Evolutionary conservation across 1,140 invertebrate genomes (phyloP).

Genomic region (Temnothorax nylanderi): DNA sequence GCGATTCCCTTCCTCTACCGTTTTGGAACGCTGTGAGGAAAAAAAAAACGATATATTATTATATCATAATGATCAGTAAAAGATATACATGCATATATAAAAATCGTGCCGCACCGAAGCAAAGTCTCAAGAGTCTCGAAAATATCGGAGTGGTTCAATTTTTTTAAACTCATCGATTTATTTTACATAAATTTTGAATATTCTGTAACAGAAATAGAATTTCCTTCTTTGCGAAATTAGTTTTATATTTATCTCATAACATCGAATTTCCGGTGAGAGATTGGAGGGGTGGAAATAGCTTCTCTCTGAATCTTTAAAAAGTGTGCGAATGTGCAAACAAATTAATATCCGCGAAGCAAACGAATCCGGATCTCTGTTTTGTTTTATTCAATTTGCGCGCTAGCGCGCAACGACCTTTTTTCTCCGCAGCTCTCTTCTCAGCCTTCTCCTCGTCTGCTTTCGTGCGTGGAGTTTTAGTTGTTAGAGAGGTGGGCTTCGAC

Average conservation of each 20-base stretch:
- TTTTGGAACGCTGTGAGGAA: slow-evolving; percentile 91
- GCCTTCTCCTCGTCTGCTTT: slow-evolving; percentile 33
- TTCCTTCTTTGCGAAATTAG: not conserved
- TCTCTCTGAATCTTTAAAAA: not conserved
- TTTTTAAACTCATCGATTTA: not conserved
- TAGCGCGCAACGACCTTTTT: slow-evolving; percentile 35
- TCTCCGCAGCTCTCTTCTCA: slow-evolving; percentile 31
- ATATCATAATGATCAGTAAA: not conserved
- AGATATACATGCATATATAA: not conserved
- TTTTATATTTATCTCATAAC: not conserved
- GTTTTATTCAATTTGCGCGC: not conserved
- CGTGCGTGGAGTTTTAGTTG: slow-evolving; percentile 8
- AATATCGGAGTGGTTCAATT: not conserved
- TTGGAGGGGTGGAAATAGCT: not conserved
- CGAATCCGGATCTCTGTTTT: not conserved
- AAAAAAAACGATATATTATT: slow-evolving; percentile 15
- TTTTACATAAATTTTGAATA: not conserved
- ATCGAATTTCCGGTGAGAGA: not conserved
- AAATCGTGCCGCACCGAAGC: slow-evolving; percentile 35
- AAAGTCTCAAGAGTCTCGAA: slow-evolving; percentile 64
- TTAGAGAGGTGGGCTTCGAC: slow-evolving; percentile 35
- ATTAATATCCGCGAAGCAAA: not conserved
- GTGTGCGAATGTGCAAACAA: not conserved
- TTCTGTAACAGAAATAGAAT: not conserved
- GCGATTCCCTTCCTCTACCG: slow-evolving; percentile 92